Conservation (phyloP, 2,888 invertebrate species). For the Mechanitis mazaeus region DNA sequence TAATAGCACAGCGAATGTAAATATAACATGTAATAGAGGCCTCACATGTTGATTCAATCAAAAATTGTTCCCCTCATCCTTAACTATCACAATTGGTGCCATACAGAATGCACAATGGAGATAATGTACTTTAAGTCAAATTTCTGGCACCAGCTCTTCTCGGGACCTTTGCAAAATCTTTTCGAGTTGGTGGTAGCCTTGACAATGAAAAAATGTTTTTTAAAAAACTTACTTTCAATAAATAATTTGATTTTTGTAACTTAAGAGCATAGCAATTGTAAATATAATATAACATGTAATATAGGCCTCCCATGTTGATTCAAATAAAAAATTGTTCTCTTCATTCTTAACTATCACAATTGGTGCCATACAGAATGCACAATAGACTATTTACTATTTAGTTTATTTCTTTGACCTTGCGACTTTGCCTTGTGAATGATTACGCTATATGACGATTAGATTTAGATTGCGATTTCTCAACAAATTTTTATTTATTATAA, state of each 20-base stretch:
- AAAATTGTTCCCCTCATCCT: not conserved
- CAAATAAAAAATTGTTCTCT: not conserved
- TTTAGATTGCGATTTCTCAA: not conserved
- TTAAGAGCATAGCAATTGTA: not conserved
- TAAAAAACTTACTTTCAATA: no score
- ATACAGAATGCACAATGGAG: not conserved
- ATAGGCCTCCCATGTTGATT: not conserved
- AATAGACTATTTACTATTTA: not conserved
- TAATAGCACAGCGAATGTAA: constrained; percentile 2
- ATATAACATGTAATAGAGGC: not conserved
- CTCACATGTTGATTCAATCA: not conserved
- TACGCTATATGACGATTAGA: not conserved
- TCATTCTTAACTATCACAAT: constrained; percentile 1
- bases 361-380: constrained; percentile 1
- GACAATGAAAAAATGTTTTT: no score
- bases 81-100: no score
- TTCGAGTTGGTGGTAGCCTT: no score
- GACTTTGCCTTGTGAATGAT: not conserved
- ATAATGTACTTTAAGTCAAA: not conserved
- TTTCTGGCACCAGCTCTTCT: no score
- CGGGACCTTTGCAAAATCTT: no score
- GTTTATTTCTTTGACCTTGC: not conserved
- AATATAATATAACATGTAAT: not conserved
- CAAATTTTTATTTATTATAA: no score
- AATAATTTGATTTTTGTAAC: no score